Evolutionary conservation across 2,113 vertebrate genomes (phyloP).

Genomic region (Solenodon paradoxus): DNA sequence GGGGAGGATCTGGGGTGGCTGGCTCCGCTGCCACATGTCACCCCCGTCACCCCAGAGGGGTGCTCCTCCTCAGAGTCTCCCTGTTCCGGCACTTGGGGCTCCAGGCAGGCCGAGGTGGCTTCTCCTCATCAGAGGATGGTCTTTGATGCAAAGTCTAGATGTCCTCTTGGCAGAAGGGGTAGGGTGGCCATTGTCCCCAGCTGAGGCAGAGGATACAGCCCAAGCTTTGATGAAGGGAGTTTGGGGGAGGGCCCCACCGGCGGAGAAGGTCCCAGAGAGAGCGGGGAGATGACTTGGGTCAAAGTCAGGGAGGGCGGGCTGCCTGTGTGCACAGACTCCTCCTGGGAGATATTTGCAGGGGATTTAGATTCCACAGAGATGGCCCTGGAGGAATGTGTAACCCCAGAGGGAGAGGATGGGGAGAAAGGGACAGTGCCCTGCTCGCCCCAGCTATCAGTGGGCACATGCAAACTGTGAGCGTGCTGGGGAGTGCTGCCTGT

Average conservation of each 20-base stretch:
- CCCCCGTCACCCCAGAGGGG: not conserved
- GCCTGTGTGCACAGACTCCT: not conserved
- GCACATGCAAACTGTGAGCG: accelerated
- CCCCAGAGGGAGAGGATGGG: not conserved
- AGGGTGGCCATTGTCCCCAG: not conserved
- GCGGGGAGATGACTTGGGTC: not conserved
- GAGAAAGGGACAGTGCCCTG: not conserved
- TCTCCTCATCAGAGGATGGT: not conserved
- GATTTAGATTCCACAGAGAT: not conserved
- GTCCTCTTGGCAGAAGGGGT: not conserved
- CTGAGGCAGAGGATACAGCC: not conserved
- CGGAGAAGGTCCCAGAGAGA: not conserved
- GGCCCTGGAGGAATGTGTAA: not conserved
- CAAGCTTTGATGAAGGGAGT: not conserved
- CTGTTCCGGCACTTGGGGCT: not conserved
- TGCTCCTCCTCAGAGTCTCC: not conserved
- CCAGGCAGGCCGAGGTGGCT: not conserved
- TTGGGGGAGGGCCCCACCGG: not conserved
- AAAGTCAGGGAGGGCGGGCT: not conserved
- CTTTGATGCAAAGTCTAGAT: not conserved
- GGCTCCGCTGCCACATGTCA: too few species aligned
- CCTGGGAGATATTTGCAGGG: not conserved
- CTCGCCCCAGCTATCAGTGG: too few species aligned
- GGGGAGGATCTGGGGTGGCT: not conserved
- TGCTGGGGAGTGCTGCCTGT: not conserved